Base-by-base conservation (phyloP, 2,797 vertebrate genomes). In the Pseudochromis fuscus region DNA sequence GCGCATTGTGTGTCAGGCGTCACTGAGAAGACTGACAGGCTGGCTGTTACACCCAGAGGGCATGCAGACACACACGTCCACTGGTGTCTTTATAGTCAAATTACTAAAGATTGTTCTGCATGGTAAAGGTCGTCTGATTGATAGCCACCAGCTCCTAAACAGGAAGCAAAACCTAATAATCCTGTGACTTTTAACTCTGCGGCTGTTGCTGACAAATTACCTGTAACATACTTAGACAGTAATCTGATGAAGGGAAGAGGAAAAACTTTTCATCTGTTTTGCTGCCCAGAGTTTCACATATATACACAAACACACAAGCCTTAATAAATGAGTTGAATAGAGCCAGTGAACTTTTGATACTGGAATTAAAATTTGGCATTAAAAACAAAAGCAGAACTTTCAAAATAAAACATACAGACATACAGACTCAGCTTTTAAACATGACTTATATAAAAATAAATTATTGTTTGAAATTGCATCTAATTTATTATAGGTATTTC, bases 41-140 rank as follows among this genome's bases (percentile, higher is more conserved):
- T 57, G 61, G 59, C 40, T 67, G 72, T 55, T 66, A 56, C 45
- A 75, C 61, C 83, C 78, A 45, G 44, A 78, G 85, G 86, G 62
- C 35, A 10, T 40, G 38, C 62, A 79, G 48, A 75, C 69, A 80
- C 48, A 75, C 68, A 76, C 62, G 45, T 40, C 69, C 27, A 40
- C 30, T 51, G 63, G 59, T 70, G 62, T 59, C 72, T 79, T 77
- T 58, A 48, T 71, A 85, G 84, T 88, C 72, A 76, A 74, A 90
- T 89, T 90, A 88, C 83, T 81, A 89, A 85, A 78, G 87, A 91
- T 84, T 72, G 79, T 71, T 73, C 59, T 64, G 38, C 51, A 45
- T 66, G 67, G 51, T 67, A 87, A 91, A 90, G 85, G 87, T 88
- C 81, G 81, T 57, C 49, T 48, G 81, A 88, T 69, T 82, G 81